Evolutionary conservation across 2,113 vertebrate genomes (phyloP).

Genomic region (Willisornis vidua): DNA sequence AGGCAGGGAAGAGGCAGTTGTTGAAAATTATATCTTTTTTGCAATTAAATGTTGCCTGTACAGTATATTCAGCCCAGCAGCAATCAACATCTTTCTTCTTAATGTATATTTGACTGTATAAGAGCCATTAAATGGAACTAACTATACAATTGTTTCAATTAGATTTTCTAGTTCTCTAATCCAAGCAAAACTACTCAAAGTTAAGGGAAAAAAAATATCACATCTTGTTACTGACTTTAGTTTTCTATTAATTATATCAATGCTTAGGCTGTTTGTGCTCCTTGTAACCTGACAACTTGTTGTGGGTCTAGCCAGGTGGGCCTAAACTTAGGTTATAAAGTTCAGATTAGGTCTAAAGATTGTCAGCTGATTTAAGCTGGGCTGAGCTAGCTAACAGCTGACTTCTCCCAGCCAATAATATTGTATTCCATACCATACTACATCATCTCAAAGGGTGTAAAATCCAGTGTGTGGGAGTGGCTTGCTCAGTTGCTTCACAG

Average conservation of each 20-base stretch:
- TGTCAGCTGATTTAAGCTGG: too few species aligned
- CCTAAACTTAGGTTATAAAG: too few species aligned
- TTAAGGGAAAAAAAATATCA: neutral
- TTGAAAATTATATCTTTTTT: neutral
- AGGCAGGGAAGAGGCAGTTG: neutral
- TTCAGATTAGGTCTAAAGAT: too few species aligned
- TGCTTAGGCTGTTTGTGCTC: neutral
- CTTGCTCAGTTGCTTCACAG: too few species aligned
- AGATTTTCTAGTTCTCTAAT: neutral
- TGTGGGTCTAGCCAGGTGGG: too few species aligned
- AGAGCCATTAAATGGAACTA: neutral
- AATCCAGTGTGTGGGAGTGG: too few species aligned
- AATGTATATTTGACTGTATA: constrained; percentile 3
- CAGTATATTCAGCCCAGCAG: neutral
- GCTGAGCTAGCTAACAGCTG: too few species aligned
- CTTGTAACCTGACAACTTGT: neutral
- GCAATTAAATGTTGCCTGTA: neutral
- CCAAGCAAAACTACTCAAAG: neutral
- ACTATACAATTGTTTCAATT: neutral
- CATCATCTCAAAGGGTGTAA: too few species aligned
- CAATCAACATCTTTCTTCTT: constrained; percentile 45
- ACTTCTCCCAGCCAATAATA: too few species aligned
- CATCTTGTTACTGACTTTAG: neutral
- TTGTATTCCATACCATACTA: too few species aligned
- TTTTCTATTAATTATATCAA: neutral